phyloP scores from a whole-genome alignment of 1,140 invertebrate genomes.

The Episyrphus balteatus region DNA sequence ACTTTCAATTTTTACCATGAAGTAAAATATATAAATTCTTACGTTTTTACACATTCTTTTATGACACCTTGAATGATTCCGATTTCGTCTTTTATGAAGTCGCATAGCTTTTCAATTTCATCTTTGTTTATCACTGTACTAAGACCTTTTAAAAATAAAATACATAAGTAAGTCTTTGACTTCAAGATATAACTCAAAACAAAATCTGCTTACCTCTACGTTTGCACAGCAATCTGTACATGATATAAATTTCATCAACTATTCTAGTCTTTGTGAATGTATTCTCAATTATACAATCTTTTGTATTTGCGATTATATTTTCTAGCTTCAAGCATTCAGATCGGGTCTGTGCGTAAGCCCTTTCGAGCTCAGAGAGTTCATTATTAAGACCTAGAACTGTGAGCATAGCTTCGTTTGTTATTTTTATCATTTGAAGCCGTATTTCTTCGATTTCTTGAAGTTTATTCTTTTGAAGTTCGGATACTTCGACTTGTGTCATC shows the following conservation, averaged over 20 bases:
- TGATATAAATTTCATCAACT: constrained; percentile 14
- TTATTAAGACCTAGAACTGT: constrained; percentile 31
- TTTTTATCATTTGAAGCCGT: constrained; percentile 26
- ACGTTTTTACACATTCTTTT: no score
- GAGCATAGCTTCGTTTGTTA: constrained; percentile 28
- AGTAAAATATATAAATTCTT: no score
- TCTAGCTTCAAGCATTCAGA: constrained; percentile 25
- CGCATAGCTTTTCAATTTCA: no score
- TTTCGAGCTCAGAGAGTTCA: constrained; percentile 22
- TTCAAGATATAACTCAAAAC: no score
- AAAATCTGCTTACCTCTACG: constrained; percentile 12
- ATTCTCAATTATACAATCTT: constrained; percentile 14
- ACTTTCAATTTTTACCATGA: no score
- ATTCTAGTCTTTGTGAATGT: constrained; percentile 17
- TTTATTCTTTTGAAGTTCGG: constrained; percentile 21
- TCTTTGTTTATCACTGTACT: no score
- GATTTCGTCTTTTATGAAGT: no score
- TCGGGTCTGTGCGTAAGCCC: constrained; percentile 21
- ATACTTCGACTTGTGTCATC: constrained; percentile 30
- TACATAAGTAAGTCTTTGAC: no score
- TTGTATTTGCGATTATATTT: constrained; percentile 21
- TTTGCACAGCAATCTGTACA: constrained; percentile 19
- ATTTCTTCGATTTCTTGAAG: constrained; percentile 28
- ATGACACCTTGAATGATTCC: no score
- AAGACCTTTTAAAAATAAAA: no score